Evolutionary conservation across 2,797 vertebrate genomes (phyloP).

Genomic region (Neomorphus geoffroyi): DNA sequence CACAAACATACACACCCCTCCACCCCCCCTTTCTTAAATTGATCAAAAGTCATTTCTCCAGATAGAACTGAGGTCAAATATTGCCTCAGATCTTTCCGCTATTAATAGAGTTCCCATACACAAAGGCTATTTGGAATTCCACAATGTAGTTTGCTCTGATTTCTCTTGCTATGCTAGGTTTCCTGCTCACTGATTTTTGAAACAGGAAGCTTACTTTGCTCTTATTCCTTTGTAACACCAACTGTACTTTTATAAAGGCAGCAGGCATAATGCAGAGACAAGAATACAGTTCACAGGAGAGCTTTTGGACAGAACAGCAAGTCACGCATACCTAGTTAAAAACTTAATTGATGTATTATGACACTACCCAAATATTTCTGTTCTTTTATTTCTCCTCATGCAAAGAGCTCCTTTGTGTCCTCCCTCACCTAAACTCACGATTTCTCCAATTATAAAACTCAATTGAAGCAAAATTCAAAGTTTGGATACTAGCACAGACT

Average conservation of each 20-base stretch:
- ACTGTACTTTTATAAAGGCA: not conserved
- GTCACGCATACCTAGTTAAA: conserved; percentile 1
- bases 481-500: not conserved
- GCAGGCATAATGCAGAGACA: not conserved
- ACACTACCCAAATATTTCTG: conserved; percentile 22
- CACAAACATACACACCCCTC: accelerated
- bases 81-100: not conserved
- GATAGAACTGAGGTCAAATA: not conserved
- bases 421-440: not conserved
- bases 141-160: not conserved
- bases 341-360: conserved; percentile 55
- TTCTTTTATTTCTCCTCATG: not conserved
- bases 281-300: not conserved
- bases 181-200: not conserved
- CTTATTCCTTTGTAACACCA: conserved; percentile 5
- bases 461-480: conserved; percentile 18
- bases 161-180: not conserved
- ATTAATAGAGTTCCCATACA: not conserved
- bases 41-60: not conserved
- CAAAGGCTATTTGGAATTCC: not conserved
- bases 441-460: conserved; percentile 43
- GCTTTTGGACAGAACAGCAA: conserved; percentile 1
- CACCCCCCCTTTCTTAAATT: not conserved
- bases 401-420: conserved; percentile 16
- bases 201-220: not conserved